Conservation (phyloP, 2,888 invertebrate genomes). For the Platynereis dumerilii region DNA sequence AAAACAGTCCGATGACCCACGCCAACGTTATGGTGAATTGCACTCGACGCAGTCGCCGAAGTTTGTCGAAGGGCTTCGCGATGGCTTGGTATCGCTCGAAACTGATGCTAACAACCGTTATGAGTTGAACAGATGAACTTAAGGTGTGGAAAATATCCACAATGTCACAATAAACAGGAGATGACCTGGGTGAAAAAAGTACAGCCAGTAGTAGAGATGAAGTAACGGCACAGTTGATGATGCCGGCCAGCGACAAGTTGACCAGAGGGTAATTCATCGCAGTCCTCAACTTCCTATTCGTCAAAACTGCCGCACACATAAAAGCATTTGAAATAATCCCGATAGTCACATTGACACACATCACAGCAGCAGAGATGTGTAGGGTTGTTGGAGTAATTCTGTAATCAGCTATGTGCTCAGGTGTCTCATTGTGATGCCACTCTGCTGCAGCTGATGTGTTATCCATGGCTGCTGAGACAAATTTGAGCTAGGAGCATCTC, state of each 20-base stretch:
- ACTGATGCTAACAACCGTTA: constrained; percentile 43
- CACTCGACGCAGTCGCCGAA: constrained; percentile 12
- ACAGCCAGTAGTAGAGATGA: constrained; percentile 32
- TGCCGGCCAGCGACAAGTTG: constrained; percentile 38
- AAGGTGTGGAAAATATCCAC: constrained; percentile 14
- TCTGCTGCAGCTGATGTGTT: too few relatives aligned
- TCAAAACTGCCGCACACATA: constrained; percentile 7
- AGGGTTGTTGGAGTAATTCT: too few relatives aligned
- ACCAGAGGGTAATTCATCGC: constrained; percentile 41
- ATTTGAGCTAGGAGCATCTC: too few relatives aligned
- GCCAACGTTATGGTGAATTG: constrained; percentile 16
- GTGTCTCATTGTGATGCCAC: too few relatives aligned
- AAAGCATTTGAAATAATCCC: constrained; percentile 14
- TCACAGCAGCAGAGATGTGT: not conserved
- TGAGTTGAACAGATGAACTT: constrained; percentile 35
- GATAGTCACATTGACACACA: constrained; percentile 3
- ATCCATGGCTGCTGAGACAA: too few relatives aligned
- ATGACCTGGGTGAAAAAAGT: not conserved
- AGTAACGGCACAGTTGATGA: constrained; percentile 36
- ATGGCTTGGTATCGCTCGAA: constrained; percentile 50
- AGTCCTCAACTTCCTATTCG: constrained; percentile 32
- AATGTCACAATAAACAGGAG: not conserved
- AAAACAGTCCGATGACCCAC: constrained; percentile 19
- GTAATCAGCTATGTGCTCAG: too few relatives aligned
- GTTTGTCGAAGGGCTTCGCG: constrained; percentile 43